These are phyloP conservation scores for Cossypha polioptera DNA, from an alignment of 2,797 vertebrate genomes.

Conservation along the genomic window DNA sequence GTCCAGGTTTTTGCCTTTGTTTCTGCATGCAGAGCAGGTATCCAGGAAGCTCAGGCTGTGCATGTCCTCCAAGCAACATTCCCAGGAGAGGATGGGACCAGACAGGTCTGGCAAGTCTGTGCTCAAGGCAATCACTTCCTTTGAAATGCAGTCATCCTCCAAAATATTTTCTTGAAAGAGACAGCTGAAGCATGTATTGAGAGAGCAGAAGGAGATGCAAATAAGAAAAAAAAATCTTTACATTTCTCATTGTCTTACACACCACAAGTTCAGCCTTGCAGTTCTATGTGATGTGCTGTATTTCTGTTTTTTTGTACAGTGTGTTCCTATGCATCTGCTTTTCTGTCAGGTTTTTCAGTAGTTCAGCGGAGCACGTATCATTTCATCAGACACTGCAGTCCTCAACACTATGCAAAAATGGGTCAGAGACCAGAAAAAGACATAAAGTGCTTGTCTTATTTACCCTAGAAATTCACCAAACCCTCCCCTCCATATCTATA, in stretches of 20 bases:
- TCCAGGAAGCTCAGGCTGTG: background rate
- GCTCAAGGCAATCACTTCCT: constrained; percentile 37
- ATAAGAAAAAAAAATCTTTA: background rate
- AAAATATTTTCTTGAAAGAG: background rate
- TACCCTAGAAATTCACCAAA: background rate
- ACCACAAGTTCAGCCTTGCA: background rate
- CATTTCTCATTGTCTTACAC: background rate
- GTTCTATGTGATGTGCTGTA: background rate
- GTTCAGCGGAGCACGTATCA: background rate
- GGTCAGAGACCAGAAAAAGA: background rate
- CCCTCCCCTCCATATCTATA: background rate
- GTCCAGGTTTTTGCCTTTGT: background rate
- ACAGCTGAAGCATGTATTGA: background rate
- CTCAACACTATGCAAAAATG: background rate
- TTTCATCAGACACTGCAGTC: background rate
- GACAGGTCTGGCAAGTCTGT: constrained; percentile 27
- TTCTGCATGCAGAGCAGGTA: background rate
- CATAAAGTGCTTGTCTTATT: background rate
- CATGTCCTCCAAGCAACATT: background rate
- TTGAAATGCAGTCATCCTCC: constrained; percentile 12
- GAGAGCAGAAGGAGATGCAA: background rate
- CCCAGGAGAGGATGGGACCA: constrained; percentile 2
- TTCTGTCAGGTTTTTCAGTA: background rate
- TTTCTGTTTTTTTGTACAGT: background rate
- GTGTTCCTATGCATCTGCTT: background rate